A percentile compares a stretch with the other conserved stretches of the same genome.
These are phyloP conservation scores for Orchestes rusci DNA, from an alignment of 2,888 invertebrate species.

Conservation along the genomic window DNA sequence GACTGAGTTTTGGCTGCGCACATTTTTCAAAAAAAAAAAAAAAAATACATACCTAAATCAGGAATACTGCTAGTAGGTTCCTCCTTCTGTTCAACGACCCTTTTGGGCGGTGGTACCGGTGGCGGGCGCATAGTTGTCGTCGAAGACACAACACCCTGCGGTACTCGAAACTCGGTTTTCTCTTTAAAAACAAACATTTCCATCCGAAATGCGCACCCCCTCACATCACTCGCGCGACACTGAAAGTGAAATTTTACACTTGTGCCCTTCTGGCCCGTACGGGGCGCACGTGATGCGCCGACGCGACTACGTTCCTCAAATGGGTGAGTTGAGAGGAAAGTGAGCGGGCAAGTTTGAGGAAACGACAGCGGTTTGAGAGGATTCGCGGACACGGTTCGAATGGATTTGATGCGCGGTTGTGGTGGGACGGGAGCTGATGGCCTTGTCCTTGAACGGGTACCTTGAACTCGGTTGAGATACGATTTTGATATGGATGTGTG, in stretches of 20 bases:
- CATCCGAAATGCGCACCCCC: no score
- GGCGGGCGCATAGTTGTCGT: slow-evolving; percentile 48
- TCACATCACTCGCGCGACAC: no score
- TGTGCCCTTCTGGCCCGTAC: slow-evolving; percentile 35
- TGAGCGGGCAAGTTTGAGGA: background rate
- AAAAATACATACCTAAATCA: slow-evolving; percentile 66
- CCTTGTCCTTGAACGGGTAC: slow-evolving; percentile 52
- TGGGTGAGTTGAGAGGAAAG: slow-evolving; percentile 19
- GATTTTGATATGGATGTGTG: slow-evolving; percentile 19
- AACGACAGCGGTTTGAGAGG: slow-evolving; percentile 1
- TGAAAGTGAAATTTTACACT: slow-evolving; percentile 46
- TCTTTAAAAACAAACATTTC: slow-evolving; percentile 43
- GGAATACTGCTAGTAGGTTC: slow-evolving; percentile 84
- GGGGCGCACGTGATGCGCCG: slow-evolving; percentile 14
- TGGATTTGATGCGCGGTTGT: slow-evolving; percentile 14
- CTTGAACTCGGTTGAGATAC: slow-evolving; percentile 38
- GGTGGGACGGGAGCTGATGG: slow-evolving; percentile 40
- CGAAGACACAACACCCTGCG: slow-evolving; percentile 39
- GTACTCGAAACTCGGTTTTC: slow-evolving; percentile 38
- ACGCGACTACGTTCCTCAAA: slow-evolving; percentile 13
- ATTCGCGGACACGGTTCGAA: slow-evolving; percentile 18
- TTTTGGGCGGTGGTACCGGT: slow-evolving; percentile 46
- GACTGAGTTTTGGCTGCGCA: slow-evolving; percentile 16
- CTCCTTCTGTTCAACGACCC: slow-evolving; percentile 48
- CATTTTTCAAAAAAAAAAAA: background rate